A percentile compares a stretch with the other conserved stretches of the same genome.
Evolutionary conservation across 2,888 invertebrate genomes (phyloP).

Genomic region (Pristionchus arcanus): DNA sequence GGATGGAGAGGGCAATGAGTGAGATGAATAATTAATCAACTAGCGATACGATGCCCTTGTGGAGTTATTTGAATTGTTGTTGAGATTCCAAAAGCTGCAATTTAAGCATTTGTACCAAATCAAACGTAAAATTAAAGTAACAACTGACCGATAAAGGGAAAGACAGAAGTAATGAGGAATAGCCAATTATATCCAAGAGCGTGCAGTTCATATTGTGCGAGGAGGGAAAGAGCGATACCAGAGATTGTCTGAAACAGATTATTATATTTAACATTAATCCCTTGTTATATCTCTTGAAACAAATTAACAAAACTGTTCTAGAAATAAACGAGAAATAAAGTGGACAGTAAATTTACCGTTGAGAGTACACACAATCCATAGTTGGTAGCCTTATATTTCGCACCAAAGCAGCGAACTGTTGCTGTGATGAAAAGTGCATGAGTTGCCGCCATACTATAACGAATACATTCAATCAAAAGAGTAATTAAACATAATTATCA

Average conservation of each 20-base stretch:
- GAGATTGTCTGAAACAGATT: constrained; percentile 67
- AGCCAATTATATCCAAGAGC: constrained; percentile 75
- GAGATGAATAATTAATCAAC: background rate
- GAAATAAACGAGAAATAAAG: constrained; percentile 9
- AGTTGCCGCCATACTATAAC: constrained; percentile 76
- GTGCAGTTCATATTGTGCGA: constrained; percentile 72
- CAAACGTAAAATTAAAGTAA: background rate
- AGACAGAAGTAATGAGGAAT: constrained; percentile 74
- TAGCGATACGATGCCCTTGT: constrained; percentile 70
- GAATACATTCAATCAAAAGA: background rate
- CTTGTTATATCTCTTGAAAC: too few species aligned
- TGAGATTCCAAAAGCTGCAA: constrained; percentile 74
- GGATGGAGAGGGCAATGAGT: background rate
- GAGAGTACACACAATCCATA: constrained; percentile 76
- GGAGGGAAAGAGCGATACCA: constrained; percentile 71
- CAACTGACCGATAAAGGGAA: constrained; percentile 71
- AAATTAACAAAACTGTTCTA: background rate
- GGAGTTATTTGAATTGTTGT: constrained; percentile 73
- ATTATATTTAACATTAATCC: background rate
- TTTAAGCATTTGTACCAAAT: background rate
- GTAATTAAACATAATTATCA: background rate
- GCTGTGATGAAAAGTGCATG: constrained; percentile 78
- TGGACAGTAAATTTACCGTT: constrained; percentile 63
- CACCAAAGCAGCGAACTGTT: constrained; percentile 76
- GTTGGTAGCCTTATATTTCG: constrained; percentile 74